Base-by-base conservation (phyloP, 2,888 invertebrate genomes). In the Enchytraeus crypticus region DNA sequence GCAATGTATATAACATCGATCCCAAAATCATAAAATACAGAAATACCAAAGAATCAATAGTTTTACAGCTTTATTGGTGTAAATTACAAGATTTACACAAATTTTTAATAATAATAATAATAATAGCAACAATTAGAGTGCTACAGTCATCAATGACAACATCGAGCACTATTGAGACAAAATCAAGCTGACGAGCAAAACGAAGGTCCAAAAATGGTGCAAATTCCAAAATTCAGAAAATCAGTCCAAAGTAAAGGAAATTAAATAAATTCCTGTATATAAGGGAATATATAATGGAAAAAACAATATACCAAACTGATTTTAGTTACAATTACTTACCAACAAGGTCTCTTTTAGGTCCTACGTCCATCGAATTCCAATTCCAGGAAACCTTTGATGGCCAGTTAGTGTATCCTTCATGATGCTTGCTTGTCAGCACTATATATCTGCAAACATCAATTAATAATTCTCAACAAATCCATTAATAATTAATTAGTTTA, bases 391-490 rank as follows among this genome's bases (percentile, higher is more conserved):
- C 84, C 67, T 83, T 84, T 0, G 90, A 89, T n/a, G 90, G 90
- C 85, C 90, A 91, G 55, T 89, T 74, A 4, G 89, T 86, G 74
- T 82, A 92, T 0, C 91, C 91, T 75, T 92, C 91, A 76, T 91
- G 90, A 77, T 91, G 91, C 78, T 91, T 91, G 74, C 88, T 89
- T 8, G 90, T 90, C 46, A 91, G 75, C 0, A 91, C 88, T 1
- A 90, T 83, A 73, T 90, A 89, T 74, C 87, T 87, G 64, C 14
- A 78, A 74, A 60, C 59, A 8, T 11, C 38, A 38, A 38, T 11
- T n/a, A n/a, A n/a, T n/a, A 21, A 29, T 21, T 18, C 1, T 53
- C 23, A 49, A 49, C 1, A 49, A 49, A 23, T 23, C 18, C 26
- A 23, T 49, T 23, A 49, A 23, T 49, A 27, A 18, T n/a, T 11